Base-by-base conservation (phyloP, 2,113 vertebrate species). In the Nycticryphes semicollaris region DNA sequence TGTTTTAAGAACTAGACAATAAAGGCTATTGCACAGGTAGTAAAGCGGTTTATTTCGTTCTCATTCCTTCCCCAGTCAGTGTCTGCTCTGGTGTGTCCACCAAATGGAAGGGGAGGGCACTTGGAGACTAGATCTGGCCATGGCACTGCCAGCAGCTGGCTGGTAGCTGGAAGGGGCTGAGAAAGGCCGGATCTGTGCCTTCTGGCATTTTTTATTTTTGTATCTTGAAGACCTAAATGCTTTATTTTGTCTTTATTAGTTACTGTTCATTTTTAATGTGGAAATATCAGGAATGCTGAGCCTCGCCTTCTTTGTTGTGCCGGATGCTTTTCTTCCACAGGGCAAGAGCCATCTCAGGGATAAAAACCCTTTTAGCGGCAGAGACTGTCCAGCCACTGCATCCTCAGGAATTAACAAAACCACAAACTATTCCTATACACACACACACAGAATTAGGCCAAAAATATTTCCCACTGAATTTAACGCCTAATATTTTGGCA, bases 11-110 rank as follows among this genome's bases (percentile, higher is more conserved):
- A 79, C 48, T 37, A 7, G 21, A 50, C 20, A 73, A 74, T 84
- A 91, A 95, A 92, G 82, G 12, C 48, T 83, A 54, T 56, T 66
- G 37, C 57, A 88, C 37, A 89, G 78, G 76, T 91, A 91, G 30
- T 93, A 87, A 94, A 96, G 47, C 50, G 30, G 37, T 78, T 96
- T 95, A 72, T 91, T 92, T 94, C 31, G 64, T 87, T 66, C 76
- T 76, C 30, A 59, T 93, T 82, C 43, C 8, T 84, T 73, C 7
- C 66, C 18, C 31, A 33, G 54, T n/a, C 53, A 43, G 43, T 50
- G 41, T 67, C 80, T 76, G 51, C 57, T 64, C 56, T 6, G 3
- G 1, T 60, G 35, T 81, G 62, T 51, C 45, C 82, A 82, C 31
- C 57, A 84, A 68, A 79, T 57, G 57, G 60, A 88, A 91, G 60